Percentiles rank a stretch among this genome's conserved stretches.
Conservation (phyloP, 2,113 vertebrate genomes). For the Quiscalus mexicanus region DNA sequence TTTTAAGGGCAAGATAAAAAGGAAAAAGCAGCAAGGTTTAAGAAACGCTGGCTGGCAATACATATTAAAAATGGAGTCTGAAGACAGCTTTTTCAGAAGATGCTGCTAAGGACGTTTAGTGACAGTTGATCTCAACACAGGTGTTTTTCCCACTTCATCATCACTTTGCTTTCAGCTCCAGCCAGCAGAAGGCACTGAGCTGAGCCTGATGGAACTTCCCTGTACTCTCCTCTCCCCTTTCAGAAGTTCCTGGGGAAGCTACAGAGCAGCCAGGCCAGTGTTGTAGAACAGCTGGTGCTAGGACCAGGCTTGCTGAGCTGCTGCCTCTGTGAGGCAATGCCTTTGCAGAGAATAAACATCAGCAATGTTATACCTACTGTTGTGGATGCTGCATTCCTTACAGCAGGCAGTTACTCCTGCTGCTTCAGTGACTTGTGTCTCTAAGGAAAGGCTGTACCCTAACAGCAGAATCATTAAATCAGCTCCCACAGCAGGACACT, state of each 20-base stretch:
- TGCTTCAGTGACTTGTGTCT: background rate
- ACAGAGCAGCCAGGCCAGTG: background rate
- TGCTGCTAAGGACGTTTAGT: background rate
- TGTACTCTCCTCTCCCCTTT: background rate
- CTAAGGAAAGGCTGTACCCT: background rate
- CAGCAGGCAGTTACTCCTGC: background rate
- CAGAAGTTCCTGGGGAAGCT: background rate
- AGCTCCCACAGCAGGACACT: background rate
- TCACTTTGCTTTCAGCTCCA: background rate
- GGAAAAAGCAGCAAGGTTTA: conserved; percentile 80
- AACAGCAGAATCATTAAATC: background rate
- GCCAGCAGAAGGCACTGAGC: background rate
- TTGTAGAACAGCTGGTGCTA: background rate
- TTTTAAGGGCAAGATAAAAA: conserved; percentile 78
- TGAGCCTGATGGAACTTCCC: accelerated
- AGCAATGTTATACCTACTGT: background rate
- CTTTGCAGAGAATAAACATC: conserved; percentile 34
- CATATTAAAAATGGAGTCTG: conserved; percentile 46
- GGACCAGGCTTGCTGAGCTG: background rate
- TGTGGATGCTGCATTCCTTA: background rate
- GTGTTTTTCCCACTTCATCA: accelerated
- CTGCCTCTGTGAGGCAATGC: background rate
- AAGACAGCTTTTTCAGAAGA: background rate
- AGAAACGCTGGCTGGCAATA: conserved; percentile 79
- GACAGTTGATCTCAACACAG: background rate